phyloP scores from a whole-genome alignment of 2,888 invertebrate genomes.

The Andrena fulva region DNA sequence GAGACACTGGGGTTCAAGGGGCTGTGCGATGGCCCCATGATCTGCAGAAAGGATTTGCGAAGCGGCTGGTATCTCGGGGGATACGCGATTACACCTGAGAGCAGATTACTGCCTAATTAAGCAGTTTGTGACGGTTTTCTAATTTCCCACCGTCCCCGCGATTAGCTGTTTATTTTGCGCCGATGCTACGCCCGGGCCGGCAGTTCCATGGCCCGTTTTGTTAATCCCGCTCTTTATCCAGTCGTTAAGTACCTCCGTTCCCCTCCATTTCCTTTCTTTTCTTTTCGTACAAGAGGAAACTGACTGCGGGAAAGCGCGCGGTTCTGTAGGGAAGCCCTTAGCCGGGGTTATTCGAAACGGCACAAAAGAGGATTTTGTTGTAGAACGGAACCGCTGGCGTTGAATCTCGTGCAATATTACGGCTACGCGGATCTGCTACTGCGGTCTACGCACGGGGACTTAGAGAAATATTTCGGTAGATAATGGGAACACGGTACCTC shows the following conservation, averaged over 20 bases:
- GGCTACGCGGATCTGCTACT: not conserved
- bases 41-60: conserved; percentile 27
- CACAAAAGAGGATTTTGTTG: conserved; percentile 1
- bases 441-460: too few relatives aligned
- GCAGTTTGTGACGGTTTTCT: conserved; percentile 20
- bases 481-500: too few relatives aligned
- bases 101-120: conserved; percentile 45
- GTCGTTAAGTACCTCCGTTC: conserved; percentile 25
- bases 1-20: not conserved
- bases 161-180: conserved; percentile 51
- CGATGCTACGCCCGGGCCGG: not conserved
- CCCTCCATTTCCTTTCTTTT: not conserved
- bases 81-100: conserved; percentile 13
- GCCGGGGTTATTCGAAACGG: conserved; percentile 13
- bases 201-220: not conserved
- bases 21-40: too few relatives aligned
- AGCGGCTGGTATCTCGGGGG: not conserved
- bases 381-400: not conserved
- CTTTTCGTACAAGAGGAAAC: conserved; percentile 1
- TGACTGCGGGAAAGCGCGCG: not conserved
- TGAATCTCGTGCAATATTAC: conserved; percentile 5
- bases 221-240: conserved; percentile 52
- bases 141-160: conserved; percentile 18
- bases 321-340: not conserved
- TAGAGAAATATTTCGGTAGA: too few relatives aligned